Evolutionary conservation across 1,140 invertebrate genomes (phyloP), one percentile per base, ranked within the genome.

Genomic region (Pseudomyrmex concolor): DNA sequence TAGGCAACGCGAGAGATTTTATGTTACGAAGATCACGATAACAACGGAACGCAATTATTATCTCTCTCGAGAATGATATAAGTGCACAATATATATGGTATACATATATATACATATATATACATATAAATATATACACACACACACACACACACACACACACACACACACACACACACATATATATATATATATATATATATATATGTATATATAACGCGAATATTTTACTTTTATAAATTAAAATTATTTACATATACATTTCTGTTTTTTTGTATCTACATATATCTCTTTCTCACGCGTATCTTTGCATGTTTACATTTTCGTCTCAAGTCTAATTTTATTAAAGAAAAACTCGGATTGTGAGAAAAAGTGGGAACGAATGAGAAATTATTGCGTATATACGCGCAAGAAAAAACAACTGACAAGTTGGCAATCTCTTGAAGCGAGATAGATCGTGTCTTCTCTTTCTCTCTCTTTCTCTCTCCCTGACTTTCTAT

Each of bases 21-120:
- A 22, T 57, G 15, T 59, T 45, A 17, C 43, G 0, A 68, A 70
- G 2, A 9, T 70, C 1, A 17, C 43, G 15, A 59, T 48, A 57
- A 25, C 7, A 51, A 59, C 51, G 10, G 8, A 12, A 80, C 48
- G 48, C 43, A 70, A 70, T 55, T 57, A 78, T 68, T 70, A 34
- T 34, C 9, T 25, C 7, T 25, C 13, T 13, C 13, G 19, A 0
- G 22, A 12, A 19, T 45, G 50, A 63, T 51, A 17, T 50, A 76
- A 63, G 5, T 5, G 34, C 34, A 34, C 34, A 5, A 34, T 34
- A 57, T 5, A 17, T 19, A n/a, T 8, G 8, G 19, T 1, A 7
- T 57, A 9, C 19, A 17, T n/a, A 8, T 17, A 9, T 59, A 25
- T 25, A 7, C 12, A 59, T 59, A 34, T 22, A 22, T 22, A 0